Percentiles rank a stretch among this genome's conserved stretches.
Evolutionary conservation across 2,888 invertebrate species (phyloP).

Genomic region (Harpalus rufipes): DNA sequence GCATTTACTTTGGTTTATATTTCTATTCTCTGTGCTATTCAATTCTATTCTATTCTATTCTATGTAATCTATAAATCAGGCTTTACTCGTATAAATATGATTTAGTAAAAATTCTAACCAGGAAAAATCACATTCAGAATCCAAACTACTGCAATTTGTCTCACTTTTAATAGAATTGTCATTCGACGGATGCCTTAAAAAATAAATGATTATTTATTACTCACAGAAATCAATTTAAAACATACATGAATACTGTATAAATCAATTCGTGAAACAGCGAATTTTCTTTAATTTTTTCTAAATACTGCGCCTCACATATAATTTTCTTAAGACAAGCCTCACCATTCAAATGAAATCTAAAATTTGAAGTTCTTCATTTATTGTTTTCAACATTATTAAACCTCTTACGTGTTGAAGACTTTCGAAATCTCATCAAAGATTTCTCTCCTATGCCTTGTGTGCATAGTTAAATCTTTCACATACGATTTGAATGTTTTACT

Average conservation of each 20-base stretch:
- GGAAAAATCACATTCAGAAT: slow-evolving; percentile 50
- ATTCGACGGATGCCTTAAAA: slow-evolving; percentile 30
- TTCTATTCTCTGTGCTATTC: no score
- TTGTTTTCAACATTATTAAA: no score
- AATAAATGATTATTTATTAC: slow-evolving; percentile 5
- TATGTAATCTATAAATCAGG: no score
- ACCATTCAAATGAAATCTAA: slow-evolving; percentile 82
- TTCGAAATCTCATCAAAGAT: slow-evolving; percentile 76
- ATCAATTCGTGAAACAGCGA: slow-evolving; percentile 84
- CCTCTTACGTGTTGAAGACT: slow-evolving; percentile 33
- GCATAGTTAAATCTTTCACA: slow-evolving; percentile 72
- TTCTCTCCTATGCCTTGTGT: slow-evolving; percentile 79
- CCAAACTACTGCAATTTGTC: neutral
- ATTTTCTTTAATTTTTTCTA: slow-evolving; percentile 80
- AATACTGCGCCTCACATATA: slow-evolving; percentile 83
- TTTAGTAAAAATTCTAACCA: slow-evolving; percentile 31
- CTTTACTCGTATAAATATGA: no score
- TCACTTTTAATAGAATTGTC: neutral
- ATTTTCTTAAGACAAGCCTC: slow-evolving; percentile 82
- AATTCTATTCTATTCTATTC: no score
- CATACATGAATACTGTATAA: slow-evolving; percentile 82
- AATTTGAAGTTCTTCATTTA: slow-evolving; percentile 3
- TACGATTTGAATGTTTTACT: slow-evolving; percentile 73
- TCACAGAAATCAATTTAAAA: slow-evolving; percentile 67
- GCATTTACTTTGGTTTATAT: no score